Conservation (phyloP, 2,888 invertebrate species). For the Molorchus minor region DNA sequence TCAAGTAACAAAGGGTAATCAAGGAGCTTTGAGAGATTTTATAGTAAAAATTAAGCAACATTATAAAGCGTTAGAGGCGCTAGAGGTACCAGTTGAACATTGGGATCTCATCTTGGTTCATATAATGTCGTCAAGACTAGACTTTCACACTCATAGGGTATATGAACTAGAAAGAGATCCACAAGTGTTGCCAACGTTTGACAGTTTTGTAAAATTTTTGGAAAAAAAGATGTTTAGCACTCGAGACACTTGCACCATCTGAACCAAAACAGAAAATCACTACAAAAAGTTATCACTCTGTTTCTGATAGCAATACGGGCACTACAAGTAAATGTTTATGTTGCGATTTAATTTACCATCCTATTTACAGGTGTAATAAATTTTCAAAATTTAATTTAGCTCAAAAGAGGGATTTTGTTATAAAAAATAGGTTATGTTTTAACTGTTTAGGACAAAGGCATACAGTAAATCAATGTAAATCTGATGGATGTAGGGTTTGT, state of each 20-base stretch:
- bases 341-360: not conserved
- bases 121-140: not conserved
- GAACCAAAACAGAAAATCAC: not conserved
- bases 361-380: not conserved
- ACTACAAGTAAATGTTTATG: not conserved
- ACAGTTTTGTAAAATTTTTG: not conserved
- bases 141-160: not conserved
- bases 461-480: not conserved
- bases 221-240: not conserved
- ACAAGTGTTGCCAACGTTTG: not conserved
- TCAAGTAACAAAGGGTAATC: slow-evolving; percentile 27
- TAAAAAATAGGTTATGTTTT: not conserved
- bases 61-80: not conserved
- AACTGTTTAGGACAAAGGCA: not conserved
- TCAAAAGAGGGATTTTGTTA: not conserved
- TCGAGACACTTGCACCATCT: not conserved
- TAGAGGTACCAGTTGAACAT: not conserved
- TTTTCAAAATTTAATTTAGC: not conserved
- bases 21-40: not conserved
- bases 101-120: not conserved
- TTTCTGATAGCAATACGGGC: no score
- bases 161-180: not conserved
- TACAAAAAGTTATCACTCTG: not conserved
- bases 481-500: slow-evolving; percentile 13
- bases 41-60: slow-evolving; percentile 6